Evolutionary conservation across 2,797 vertebrate species (phyloP).

Genomic region (Gymnoscopelus microlampas): DNA sequence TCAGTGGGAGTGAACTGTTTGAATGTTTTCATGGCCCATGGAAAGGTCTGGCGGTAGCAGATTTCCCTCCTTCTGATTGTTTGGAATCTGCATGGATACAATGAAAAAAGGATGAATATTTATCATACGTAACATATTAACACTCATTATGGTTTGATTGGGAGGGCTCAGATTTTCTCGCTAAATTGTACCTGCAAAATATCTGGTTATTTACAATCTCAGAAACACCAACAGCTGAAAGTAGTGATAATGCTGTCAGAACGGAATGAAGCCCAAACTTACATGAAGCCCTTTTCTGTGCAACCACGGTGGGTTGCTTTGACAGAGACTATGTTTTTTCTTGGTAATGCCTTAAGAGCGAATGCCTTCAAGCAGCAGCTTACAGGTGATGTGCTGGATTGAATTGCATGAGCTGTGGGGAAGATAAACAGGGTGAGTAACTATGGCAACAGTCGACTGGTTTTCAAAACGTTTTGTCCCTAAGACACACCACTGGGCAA

Average conservation of each 20-base stretch:
- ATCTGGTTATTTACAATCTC: too few species aligned
- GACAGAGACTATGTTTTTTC: accelerated
- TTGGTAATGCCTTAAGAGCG: accelerated
- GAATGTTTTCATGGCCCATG: constrained; percentile 23
- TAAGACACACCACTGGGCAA: not conserved
- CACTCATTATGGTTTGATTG: too few species aligned
- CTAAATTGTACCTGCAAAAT: too few species aligned
- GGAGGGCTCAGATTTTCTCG: too few species aligned
- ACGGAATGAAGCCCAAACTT: constrained; percentile 15
- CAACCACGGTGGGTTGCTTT: constrained; percentile 28
- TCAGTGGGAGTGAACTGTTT: not conserved
- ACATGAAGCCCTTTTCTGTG: constrained; percentile 30
- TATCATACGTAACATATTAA: too few species aligned
- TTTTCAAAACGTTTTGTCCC: too few species aligned
- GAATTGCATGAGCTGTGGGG: not conserved
- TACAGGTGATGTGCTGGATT: not conserved
- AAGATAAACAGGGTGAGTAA: not conserved
- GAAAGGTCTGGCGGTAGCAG: constrained; percentile 28
- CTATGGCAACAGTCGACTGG: too few species aligned
- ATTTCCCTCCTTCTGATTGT: not conserved
- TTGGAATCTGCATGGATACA: constrained; percentile 43
- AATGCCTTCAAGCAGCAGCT: constrained; percentile 60
- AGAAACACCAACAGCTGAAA: too few species aligned
- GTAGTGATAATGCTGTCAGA: not conserved
- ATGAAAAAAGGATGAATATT: not conserved